Evolutionary conservation across 2,888 invertebrate genomes (phyloP), one percentile per base, ranked within the genome.

Genomic region (Ormyrus labotus): DNA sequence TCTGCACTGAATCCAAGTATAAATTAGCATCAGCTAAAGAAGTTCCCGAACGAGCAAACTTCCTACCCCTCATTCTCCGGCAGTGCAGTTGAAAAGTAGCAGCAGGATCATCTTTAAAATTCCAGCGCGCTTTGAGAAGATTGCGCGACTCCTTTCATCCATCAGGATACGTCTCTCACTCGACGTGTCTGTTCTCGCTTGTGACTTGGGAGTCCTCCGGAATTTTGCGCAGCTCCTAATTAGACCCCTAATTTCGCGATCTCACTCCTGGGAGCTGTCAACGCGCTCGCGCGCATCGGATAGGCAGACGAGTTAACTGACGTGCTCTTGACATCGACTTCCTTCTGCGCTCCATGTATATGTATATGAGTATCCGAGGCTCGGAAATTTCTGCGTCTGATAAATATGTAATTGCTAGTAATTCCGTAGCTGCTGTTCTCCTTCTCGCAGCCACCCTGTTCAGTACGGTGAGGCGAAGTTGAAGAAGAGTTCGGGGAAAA

Each of bases 331-430:
- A 60, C 68, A 74, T 57, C 76, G 57, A 61, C 53, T 83, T 76
- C 73, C 68, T 73, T 68, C 68, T 65, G 10, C 76, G 58, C 51
- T 60, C 58, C 78, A 60, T 74, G 60, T 34, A 58, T 51, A 53
- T 7, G 51, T 48, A 63, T 50, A 10, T 60, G 13, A 9, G 34
- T 67, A 74, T 8, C 57, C 77, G 81, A 72, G 65, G 69, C 83
- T 76, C 82, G 81, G 81, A 84, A 87, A 88, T 85, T 87, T 83
- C 83, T 87, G 85, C 83, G 83, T 85, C 85, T 84, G 87, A 88
- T 89, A 88, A 88, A 89, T 88, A 87, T 86, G 84, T 88, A 88
- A 89, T 89, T 87, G 85, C 84, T 81, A 83, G 83, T 71, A 60
- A 83, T 74, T 79, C 13, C 13, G 55, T 69, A 11, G 9, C 13